Base-by-base conservation (phyloP, 1,140 invertebrate species). In the Drosophila malerkotliana region DNA sequence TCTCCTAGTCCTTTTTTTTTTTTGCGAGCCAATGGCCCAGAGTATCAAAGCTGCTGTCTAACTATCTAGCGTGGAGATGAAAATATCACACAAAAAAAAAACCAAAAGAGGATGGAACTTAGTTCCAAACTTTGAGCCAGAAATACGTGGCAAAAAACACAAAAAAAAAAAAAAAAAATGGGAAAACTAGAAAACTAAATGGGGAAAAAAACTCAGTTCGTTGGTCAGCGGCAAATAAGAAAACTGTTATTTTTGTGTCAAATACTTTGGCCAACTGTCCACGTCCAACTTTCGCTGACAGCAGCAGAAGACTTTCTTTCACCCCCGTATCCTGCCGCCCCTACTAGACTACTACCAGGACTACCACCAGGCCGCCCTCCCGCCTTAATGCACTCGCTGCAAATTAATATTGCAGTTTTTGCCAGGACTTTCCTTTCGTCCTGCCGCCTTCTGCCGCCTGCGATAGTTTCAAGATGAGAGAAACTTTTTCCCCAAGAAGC, bases 171-270 rank as follows among this genome's bases (percentile, higher is more conserved):
- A 48, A 55, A 62, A 47, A 24, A 18, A 7, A 32, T 7, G 15
- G 41, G 14, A 44, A 12, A 54, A 51, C 34, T 67, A 34, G 32
- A 48, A 47, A 47, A 54, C 61, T 28, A 76, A 76, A 66, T 56
- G 72, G 41, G 44, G 51, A 69, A 69, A 69, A 57, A 44, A 75
- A 75, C 53, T 66, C 53, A 68, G 77, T 63, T 77, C 63, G 60
- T 76, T 60, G 72, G 72, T 76, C 72, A 75, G 59, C 53, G 57
- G 61, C 48, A 80, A 80, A 80, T 80, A 72, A 79, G 49, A 72
- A 75, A 87, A 88, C 82, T 87, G 82, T 87, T 87, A 87, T 87
- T 88, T 82, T 87, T 87, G 83, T 87, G 83, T 87, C 82, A 87
- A 87, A 87, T 87, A 87, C 61, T 87, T 75, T 88, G 78, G 83